These are phyloP conservation scores for Neotragus pygmaeus DNA, from an alignment of 2,113 vertebrate species.

Conservation along the genomic window DNA sequence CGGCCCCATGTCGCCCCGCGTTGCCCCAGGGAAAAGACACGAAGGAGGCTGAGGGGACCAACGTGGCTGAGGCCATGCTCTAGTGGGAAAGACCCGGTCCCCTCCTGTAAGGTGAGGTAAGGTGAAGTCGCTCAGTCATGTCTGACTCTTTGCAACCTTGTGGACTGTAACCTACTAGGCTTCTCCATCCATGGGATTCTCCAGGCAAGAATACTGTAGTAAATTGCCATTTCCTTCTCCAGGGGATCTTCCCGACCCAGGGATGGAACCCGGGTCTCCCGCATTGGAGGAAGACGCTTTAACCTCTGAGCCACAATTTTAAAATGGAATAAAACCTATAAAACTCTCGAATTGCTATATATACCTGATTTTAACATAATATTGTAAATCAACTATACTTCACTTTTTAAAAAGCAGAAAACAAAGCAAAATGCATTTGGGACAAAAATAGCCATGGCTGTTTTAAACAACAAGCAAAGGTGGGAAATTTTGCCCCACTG, in stretches of 20 bases:
- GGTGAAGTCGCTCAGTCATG: too few species aligned
- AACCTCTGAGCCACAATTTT: too few species aligned
- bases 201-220: too few species aligned
- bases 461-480: not conserved
- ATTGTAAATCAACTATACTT: not conserved
- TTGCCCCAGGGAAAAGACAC: not conserved
- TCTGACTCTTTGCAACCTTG: too few species aligned
- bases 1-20: fast-evolving
- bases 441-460: not conserved
- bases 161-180: too few species aligned
- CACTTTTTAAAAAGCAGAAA: not conserved
- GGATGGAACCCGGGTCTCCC: too few species aligned
- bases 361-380: not conserved
- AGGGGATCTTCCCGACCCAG: too few species aligned
- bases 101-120: too few species aligned
- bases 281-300: too few species aligned
- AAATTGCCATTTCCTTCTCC: too few species aligned
- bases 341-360: not conserved
- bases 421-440: not conserved
- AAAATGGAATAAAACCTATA: not conserved
- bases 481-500: not conserved
- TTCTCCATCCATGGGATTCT: too few species aligned
- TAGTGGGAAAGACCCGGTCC: fast-evolving
- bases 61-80: not conserved
- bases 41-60: not conserved